Evolutionary conservation across 2,797 vertebrate species (phyloP).

Genomic region (Myotis findleyi): DNA sequence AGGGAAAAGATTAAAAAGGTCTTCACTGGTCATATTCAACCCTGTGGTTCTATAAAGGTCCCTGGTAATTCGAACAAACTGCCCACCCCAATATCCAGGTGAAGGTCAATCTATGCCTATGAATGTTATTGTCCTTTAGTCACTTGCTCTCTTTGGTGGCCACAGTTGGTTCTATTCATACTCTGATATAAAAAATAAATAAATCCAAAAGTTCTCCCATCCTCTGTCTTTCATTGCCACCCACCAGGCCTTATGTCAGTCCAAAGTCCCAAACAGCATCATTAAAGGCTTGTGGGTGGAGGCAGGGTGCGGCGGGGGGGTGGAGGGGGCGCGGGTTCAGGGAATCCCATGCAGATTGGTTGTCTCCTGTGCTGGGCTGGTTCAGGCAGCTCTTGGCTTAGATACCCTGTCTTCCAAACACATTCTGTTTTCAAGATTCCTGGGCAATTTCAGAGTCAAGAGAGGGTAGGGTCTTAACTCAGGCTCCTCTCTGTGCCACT

Average conservation of each 20-base stretch:
- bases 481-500: background rate
- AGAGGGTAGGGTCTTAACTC: background rate
- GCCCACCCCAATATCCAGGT: background rate
- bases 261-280: slow-evolving; percentile 58
- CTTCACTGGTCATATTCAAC: background rate
- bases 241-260: slow-evolving; percentile 70
- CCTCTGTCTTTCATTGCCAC: slow-evolving; percentile 26
- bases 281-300: background rate
- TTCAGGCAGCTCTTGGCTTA: slow-evolving; percentile 67
- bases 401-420: slow-evolving; percentile 54
- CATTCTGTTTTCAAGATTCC: slow-evolving; percentile 72
- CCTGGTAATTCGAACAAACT: background rate
- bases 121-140: background rate
- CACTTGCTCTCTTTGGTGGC: background rate
- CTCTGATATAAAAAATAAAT: background rate
- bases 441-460: slow-evolving; percentile 33
- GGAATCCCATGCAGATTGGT: slow-evolving; percentile 36
- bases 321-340: background rate
- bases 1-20: background rate
- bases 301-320: too few species aligned
- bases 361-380: slow-evolving; percentile 64
- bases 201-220: background rate
- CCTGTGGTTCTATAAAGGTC: background rate
- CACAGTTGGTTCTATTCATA: slow-evolving; percentile 27
- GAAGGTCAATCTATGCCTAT: background rate